phyloP scores from a whole-genome alignment of 92 coral and sea anemone species.

The Scolanthus callimorphus region DNA sequence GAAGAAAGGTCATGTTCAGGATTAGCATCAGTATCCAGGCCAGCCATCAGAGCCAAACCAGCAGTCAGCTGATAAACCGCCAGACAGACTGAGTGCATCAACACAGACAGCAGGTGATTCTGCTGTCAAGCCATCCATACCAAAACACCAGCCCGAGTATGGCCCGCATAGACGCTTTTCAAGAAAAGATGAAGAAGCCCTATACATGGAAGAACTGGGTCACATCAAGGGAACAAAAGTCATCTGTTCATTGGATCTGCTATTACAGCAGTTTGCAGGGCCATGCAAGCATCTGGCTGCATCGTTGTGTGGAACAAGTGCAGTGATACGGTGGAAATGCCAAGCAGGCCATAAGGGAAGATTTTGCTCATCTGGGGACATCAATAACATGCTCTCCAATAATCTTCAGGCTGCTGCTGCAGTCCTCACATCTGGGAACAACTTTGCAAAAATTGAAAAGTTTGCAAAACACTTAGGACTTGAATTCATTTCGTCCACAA shows the following conservation, averaged over 20 bases:
- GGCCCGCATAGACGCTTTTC: no score
- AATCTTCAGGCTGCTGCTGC: conserved; percentile 33
- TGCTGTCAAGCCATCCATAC: no score
- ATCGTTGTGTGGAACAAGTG: conserved; percentile 16
- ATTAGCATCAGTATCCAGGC: no score
- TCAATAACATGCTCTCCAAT: conserved; percentile 19
- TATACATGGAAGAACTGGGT: conserved; percentile 25
- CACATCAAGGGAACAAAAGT: conserved; percentile 9
- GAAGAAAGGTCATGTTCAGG: no score
- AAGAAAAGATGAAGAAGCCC: no score
- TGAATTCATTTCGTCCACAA: no score
- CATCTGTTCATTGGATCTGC: conserved; percentile 4
- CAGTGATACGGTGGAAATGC: conserved; percentile 3
- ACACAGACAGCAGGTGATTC: no score
- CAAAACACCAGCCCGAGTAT: no score
- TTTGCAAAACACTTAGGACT: conserved; percentile 17
- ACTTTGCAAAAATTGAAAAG: conserved; percentile 27
- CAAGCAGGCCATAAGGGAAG: conserved; percentile 14
- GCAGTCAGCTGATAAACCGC: no score
- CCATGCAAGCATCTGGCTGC: conserved; percentile 8
- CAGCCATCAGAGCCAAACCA: no score
- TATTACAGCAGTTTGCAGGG: conserved; percentile 14
- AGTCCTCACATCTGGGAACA: conserved; percentile 24
- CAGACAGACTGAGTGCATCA: no score
- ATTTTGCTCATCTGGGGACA: conserved; percentile 29